A percentile compares a stretch with the other conserved stretches of the same genome.
Evolutionary conservation across 2,888 invertebrate genomes (phyloP).

Genomic region (Megaustenia siamemsis): DNA sequence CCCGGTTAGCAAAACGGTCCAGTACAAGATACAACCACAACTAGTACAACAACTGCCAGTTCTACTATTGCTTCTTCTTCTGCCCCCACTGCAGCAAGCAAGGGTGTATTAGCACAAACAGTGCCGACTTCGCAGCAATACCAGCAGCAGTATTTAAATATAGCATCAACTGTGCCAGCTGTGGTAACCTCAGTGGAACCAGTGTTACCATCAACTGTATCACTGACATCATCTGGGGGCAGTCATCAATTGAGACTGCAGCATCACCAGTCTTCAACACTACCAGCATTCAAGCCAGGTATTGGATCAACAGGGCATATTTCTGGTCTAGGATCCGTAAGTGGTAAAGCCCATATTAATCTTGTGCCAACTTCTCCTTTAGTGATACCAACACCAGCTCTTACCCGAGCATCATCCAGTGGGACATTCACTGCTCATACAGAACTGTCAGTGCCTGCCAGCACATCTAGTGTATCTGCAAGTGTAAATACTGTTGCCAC

Average conservation of each 20-base stretch:
- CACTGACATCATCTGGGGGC: slow-evolving; percentile 25
- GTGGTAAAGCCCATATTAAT: slow-evolving; percentile 9
- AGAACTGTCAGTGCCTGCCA: slow-evolving; percentile 37
- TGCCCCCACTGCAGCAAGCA: neutral
- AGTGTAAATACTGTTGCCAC: slow-evolving; percentile 20
- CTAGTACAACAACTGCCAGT: neutral
- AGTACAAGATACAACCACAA: slow-evolving; percentile 7
- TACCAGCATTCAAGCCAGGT: slow-evolving; percentile 32
- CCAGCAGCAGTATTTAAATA: slow-evolving; percentile 50
- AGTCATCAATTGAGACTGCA: slow-evolving; percentile 14
- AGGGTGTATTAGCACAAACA: neutral
- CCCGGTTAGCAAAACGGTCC: neutral
- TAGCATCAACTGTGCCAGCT: slow-evolving; percentile 21
- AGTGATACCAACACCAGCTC: slow-evolving; percentile 39
- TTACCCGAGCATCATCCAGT: slow-evolving; percentile 50
- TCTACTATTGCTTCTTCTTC: neutral
- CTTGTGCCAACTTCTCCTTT: slow-evolving; percentile 43
- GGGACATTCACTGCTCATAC: slow-evolving; percentile 49
- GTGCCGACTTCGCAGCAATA: slow-evolving; percentile 46
- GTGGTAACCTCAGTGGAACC: neutral
- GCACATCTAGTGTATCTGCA: slow-evolving; percentile 4
- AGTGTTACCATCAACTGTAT: slow-evolving; percentile 6
- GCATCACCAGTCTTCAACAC: slow-evolving; percentile 37
- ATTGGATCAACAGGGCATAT: slow-evolving; percentile 26
- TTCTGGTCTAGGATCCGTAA: slow-evolving; percentile 20